Conservation (phyloP, 2,888 invertebrate species). For the Brachyptera risi region DNA sequence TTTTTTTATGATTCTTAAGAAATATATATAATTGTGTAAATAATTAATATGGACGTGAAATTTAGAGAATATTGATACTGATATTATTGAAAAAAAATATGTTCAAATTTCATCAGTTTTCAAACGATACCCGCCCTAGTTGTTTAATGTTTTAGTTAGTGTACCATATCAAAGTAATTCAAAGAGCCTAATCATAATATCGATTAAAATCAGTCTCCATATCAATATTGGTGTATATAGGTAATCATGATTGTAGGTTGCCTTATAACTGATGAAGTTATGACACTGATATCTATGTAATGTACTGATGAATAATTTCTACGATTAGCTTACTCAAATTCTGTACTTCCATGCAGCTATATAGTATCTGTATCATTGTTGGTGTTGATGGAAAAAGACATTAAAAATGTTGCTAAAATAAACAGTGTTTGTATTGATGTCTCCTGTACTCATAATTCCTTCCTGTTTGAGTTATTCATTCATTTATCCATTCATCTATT, state of each 20-base stretch:
- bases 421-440: too few species aligned
- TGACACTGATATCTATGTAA: not conserved
- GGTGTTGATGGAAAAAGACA: not conserved
- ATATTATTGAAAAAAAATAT: too few species aligned
- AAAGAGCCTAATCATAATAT: not conserved
- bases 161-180: not conserved
- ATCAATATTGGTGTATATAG: conserved; percentile 18
- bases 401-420: not conserved
- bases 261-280: conserved; percentile 6
- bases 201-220: conserved; percentile 13
- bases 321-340: not conserved
- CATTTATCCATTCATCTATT: too few species aligned
- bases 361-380: conserved; percentile 1
- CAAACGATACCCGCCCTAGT: not conserved
- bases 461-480: too few species aligned
- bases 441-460: too few species aligned
- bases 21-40: too few species aligned
- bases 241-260: not conserved
- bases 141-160: conserved; percentile 1
- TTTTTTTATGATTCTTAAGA: too few species aligned
- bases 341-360: conserved; percentile 5
- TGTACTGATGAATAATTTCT: not conserved
- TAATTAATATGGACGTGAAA: too few species aligned
- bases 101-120: too few species aligned
- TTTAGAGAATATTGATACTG: too few species aligned